Percentiles rank a stretch among this genome's conserved stretches.
These are phyloP conservation scores for Vireo altiloquus DNA, from an alignment of 2,113 vertebrate genomes.

Conservation along the genomic window DNA sequence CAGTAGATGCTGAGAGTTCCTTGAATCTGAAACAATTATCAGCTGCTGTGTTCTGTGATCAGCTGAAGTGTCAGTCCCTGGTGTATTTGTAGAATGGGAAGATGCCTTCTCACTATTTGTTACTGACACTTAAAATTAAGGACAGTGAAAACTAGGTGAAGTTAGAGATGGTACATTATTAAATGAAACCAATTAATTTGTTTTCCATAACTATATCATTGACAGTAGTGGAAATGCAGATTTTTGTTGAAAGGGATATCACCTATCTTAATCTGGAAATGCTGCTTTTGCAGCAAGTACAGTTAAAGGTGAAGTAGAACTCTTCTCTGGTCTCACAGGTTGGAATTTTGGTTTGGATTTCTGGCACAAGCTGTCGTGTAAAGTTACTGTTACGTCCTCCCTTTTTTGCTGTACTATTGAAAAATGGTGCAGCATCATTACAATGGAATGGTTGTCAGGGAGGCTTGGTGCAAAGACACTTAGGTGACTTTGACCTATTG, in stretches of 20 bases:
- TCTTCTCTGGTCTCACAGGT: neutral
- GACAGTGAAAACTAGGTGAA: slow-evolving; percentile 37
- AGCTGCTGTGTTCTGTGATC: neutral
- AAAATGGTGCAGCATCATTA: neutral
- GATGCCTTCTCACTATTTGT: neutral
- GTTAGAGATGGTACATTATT: neutral
- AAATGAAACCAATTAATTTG: neutral
- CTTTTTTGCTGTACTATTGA: neutral
- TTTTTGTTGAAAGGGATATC: neutral
- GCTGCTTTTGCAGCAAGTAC: neutral
- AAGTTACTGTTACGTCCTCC: neutral
- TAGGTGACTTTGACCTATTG: neutral
- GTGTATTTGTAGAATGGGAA: neutral
- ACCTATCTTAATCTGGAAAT: neutral
- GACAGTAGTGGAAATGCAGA: neutral
- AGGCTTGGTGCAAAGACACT: neutral
- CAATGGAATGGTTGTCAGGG: neutral
- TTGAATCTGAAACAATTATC: slow-evolving; percentile 47
- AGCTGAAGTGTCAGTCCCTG: slow-evolving; percentile 13
- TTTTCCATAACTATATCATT: neutral
- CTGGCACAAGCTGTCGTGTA: neutral
- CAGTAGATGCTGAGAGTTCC: slow-evolving; percentile 24
- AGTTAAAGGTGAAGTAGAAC: neutral
- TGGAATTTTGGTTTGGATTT: neutral
- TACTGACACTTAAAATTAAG: slow-evolving; percentile 24